Percentiles rank a stretch among this genome's conserved stretches.
Evolutionary conservation across 64 coral and sea anemone genomes (phyloP).

Genomic region (Stylophora pistillata): DNA sequence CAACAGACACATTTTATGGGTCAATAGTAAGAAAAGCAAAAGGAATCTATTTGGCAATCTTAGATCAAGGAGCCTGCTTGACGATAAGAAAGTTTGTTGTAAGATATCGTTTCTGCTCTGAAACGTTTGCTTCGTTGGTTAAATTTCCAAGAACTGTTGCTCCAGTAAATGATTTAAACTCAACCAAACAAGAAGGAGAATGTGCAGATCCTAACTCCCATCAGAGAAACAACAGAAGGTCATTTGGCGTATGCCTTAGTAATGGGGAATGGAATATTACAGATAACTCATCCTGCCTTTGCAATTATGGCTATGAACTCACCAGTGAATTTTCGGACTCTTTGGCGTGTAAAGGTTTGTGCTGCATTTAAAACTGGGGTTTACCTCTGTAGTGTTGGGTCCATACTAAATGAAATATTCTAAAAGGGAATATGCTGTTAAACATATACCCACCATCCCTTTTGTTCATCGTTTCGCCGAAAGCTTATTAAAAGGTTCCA

Average conservation of each 20-base stretch:
- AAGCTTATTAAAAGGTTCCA: no score
- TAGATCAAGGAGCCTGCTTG: conserved; percentile 45
- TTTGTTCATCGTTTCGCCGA: no score
- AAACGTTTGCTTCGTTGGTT: conserved; percentile 10
- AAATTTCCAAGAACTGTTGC: conserved; percentile 32
- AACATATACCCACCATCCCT: no score
- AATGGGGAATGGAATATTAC: conserved; percentile 54
- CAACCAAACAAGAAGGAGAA: conserved; percentile 1
- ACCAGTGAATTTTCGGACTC: neutral
- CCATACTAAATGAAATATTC: no score
- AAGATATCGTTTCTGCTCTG: conserved; percentile 32
- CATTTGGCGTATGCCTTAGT: conserved; percentile 27
- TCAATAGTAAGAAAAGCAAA: neutral
- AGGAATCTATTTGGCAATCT: conserved; percentile 33
- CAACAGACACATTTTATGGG: neutral
- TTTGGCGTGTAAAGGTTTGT: conserved; percentile 3
- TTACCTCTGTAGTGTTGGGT: no score
- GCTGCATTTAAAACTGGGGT: no score
- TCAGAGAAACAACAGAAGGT: neutral
- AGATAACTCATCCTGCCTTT: conserved; percentile 5
- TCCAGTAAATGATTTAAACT: conserved; percentile 8
- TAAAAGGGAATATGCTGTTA: no score
- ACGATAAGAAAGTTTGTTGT: neutral
- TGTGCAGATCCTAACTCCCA: neutral
- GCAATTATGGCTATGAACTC: conserved; percentile 27